phyloP scores from a whole-genome alignment of 2,888 invertebrate genomes.

The Lasioglossum villosulum region DNA sequence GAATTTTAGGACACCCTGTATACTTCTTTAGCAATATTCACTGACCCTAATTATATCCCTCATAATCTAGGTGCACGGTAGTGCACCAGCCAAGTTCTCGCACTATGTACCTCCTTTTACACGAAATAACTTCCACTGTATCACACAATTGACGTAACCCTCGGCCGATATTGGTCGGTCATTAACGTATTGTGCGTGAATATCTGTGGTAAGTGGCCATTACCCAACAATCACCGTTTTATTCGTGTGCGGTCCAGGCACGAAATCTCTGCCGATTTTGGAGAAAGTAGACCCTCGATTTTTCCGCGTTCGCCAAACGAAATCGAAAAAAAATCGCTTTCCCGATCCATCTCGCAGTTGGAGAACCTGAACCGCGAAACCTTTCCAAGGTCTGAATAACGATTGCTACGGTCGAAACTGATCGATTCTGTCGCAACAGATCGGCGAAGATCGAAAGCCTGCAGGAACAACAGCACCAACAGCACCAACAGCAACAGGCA shows the following conservation, averaged over 20 bases:
- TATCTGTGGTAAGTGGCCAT: constrained; percentile 50
- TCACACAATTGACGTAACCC: no score
- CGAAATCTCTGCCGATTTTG: constrained; percentile 30
- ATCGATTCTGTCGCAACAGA: constrained; percentile 62
- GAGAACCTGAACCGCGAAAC: not conserved
- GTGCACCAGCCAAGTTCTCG: no score
- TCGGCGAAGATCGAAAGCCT: constrained; percentile 84
- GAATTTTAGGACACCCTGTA: no score
- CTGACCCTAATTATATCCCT: no score
- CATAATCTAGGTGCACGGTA: no score
- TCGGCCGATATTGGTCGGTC: constrained; percentile 43
- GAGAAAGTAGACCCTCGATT: constrained; percentile 17
- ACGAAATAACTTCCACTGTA: no score
- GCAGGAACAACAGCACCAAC: constrained; percentile 85
- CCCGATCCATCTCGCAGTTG: not conserved
- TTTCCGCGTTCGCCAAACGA: not conserved
- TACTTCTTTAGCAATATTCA: no score
- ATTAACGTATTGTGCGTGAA: constrained; percentile 66
- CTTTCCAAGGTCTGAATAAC: not conserved
- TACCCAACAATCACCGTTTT: constrained; percentile 47
- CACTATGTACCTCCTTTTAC: no score
- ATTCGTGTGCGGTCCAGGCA: constrained; percentile 9
- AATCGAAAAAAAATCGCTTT: not conserved
- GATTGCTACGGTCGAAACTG: not conserved
- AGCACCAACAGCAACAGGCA: constrained; percentile 84